Percentiles rank a stretch among this genome's conserved stretches.
These are phyloP conservation scores for Parauchenoglanis punctatus DNA, from an alignment of 2,797 vertebrate species.

Conservation along the genomic window DNA sequence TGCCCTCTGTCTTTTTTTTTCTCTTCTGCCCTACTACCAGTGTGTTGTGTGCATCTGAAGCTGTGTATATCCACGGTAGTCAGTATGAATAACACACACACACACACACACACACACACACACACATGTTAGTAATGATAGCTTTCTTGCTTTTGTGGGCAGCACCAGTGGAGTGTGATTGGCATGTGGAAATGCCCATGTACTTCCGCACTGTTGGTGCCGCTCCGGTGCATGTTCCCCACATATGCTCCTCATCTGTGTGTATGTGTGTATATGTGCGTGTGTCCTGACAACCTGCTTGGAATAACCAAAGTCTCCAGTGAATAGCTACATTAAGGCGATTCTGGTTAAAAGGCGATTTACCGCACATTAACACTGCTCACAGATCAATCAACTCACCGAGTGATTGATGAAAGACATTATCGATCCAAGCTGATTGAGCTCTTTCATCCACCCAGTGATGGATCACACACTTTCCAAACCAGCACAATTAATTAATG, in stretches of 20 bases:
- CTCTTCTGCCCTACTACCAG: neutral
- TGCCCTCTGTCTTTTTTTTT: neutral
- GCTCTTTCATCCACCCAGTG: slow-evolving; percentile 31
- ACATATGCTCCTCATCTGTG: slow-evolving; percentile 51
- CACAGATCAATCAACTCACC: slow-evolving; percentile 4
- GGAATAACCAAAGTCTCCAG: neutral
- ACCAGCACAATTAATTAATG: slow-evolving; percentile 16
- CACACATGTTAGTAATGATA: slow-evolving; percentile 40
- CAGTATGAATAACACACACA: slow-evolving; percentile 22
- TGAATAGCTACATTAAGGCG: slow-evolving; percentile 8
- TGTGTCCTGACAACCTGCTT: slow-evolving; percentile 12
- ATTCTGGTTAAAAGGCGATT: slow-evolving; percentile 17
- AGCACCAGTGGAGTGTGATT: slow-evolving; percentile 40
- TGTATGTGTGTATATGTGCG: neutral
- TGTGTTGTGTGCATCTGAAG: neutral
- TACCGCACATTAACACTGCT: slow-evolving; percentile 31
- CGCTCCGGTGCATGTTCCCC: slow-evolving; percentile 37
- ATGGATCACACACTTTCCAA: slow-evolving; percentile 22
- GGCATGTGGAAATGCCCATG: slow-evolving; percentile 50
- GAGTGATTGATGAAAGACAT: slow-evolving; percentile 47
- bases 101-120: slow-evolving; percentile 28
- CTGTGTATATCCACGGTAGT: neutral
- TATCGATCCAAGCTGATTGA: slow-evolving; percentile 55
- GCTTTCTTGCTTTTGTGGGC: slow-evolving; percentile 44
- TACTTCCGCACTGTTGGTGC: slow-evolving; percentile 49